Percentiles rank a stretch among this genome's conserved stretches.
These are phyloP conservation scores for Micrasema minimum DNA, from an alignment of 1,140 invertebrate species.

Conservation along the genomic window DNA sequence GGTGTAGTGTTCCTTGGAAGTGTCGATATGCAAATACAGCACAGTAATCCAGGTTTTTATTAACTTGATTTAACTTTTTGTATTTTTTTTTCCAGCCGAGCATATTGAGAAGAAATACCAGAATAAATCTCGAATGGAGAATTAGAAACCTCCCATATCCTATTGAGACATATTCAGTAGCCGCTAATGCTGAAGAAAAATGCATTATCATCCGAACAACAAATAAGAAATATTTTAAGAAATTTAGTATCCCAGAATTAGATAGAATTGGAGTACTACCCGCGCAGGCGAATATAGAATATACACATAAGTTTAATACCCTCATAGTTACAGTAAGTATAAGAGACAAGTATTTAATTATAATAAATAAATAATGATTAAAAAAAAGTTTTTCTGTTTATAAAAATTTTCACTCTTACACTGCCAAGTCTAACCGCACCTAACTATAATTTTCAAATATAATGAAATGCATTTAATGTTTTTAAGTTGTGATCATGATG, in stretches of 20 bases:
- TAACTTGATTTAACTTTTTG: too few relatives aligned
- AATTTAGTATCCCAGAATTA: conserved; percentile 76
- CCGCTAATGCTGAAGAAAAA: conserved; percentile 70
- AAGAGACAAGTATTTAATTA: too few relatives aligned
- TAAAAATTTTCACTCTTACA: too few relatives aligned
- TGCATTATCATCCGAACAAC: conserved; percentile 76
- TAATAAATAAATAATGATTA: too few relatives aligned
- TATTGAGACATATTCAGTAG: conserved; percentile 75
- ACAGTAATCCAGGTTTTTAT: too few relatives aligned
- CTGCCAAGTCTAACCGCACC: too few relatives aligned
- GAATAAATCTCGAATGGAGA: conserved; percentile 81
- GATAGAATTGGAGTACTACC: conserved; percentile 72
- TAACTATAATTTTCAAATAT: too few relatives aligned
- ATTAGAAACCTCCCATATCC: conserved; percentile 82
- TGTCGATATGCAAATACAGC: too few relatives aligned
- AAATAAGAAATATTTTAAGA: conserved; percentile 87
- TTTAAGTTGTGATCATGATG: too few relatives aligned
- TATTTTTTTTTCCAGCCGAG: conserved; percentile 71
- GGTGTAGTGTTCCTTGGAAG: too few relatives aligned
- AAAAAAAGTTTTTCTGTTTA: too few relatives aligned
- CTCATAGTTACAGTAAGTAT: conserved; percentile 78
- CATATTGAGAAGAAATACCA: conserved; percentile 76
- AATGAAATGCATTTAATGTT: too few relatives aligned
- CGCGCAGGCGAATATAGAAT: conserved; percentile 72
- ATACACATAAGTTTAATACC: conserved; percentile 78